Conservation (phyloP, 2,797 vertebrate species). For the Danionella dracula region DNA sequence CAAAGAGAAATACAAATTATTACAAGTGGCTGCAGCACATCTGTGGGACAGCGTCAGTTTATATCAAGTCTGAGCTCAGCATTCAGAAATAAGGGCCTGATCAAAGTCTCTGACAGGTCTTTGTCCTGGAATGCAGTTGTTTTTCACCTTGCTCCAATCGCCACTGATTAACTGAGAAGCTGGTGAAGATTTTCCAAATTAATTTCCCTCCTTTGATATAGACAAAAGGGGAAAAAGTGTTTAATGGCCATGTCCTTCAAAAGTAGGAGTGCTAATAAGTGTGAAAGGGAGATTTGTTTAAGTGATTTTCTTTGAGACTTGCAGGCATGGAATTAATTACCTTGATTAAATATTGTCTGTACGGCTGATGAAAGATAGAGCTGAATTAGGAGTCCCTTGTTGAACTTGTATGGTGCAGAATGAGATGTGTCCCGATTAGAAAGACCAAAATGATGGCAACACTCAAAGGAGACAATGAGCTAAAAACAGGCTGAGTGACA, state of each 20-base stretch:
- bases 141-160: constrained; percentile 16
- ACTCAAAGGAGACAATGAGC: constrained; percentile 24
- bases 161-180: constrained; percentile 35
- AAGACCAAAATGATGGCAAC: constrained; percentile 31
- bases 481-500: constrained; percentile 30
- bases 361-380: constrained; percentile 50
- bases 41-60: not conserved
- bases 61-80: constrained; percentile 1
- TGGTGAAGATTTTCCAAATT: constrained; percentile 50
- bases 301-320: constrained; percentile 64
- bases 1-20: not conserved
- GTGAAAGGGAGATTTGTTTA: constrained; percentile 63
- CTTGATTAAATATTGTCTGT: constrained; percentile 71
- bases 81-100: constrained; percentile 10
- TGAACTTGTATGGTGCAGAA: constrained; percentile 43
- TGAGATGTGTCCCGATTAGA: constrained; percentile 47
- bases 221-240: constrained; percentile 42
- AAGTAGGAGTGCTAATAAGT: constrained; percentile 62
- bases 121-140: constrained; percentile 26
- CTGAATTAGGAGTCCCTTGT: constrained; percentile 47
- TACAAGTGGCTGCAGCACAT: not conserved
- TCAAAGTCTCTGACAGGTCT: constrained; percentile 24
- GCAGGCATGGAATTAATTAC: constrained; percentile 67
- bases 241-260: constrained; percentile 67
- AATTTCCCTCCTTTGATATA: constrained; percentile 61